phyloP scores from a whole-genome alignment of 2,113 vertebrate genomes.

The Loxodonta africana region DNA sequence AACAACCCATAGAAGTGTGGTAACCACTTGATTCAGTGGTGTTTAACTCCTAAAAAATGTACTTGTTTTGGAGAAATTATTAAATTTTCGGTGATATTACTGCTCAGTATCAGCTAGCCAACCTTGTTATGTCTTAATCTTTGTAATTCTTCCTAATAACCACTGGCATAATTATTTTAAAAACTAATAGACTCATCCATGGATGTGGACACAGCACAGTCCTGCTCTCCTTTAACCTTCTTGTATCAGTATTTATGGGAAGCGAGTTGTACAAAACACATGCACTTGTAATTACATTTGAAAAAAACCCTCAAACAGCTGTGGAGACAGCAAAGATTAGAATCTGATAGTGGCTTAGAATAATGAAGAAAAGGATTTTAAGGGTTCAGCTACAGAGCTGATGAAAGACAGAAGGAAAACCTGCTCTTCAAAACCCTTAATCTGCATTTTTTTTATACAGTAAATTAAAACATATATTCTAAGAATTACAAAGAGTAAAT shows the following conservation, averaged over 20 bases:
- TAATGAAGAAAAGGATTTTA: conserved; percentile 74
- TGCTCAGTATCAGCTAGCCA: background rate
- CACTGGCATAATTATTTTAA: background rate
- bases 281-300: conserved; percentile 29
- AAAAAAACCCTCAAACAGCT: conserved; percentile 73
- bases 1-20: background rate
- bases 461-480: conserved; percentile 56
- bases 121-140: background rate
- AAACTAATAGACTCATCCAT: background rate
- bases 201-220: no score
- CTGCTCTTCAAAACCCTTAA: conserved; percentile 59
- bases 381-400: conserved; percentile 63
- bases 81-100: background rate
- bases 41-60: background rate
- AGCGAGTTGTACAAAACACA: conserved; percentile 40
- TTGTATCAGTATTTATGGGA: conserved; percentile 55
- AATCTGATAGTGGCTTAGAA: conserved; percentile 78
- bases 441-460: conserved; percentile 37
- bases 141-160: background rate
- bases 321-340: conserved; percentile 72
- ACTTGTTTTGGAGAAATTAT: background rate
- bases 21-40: background rate
- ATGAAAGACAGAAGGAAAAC: conserved; percentile 58
- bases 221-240: background rate
- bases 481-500: background rate